phyloP scores from a whole-genome alignment of 2,113 vertebrate species.

The Neodontobutis hainanensis region DNA sequence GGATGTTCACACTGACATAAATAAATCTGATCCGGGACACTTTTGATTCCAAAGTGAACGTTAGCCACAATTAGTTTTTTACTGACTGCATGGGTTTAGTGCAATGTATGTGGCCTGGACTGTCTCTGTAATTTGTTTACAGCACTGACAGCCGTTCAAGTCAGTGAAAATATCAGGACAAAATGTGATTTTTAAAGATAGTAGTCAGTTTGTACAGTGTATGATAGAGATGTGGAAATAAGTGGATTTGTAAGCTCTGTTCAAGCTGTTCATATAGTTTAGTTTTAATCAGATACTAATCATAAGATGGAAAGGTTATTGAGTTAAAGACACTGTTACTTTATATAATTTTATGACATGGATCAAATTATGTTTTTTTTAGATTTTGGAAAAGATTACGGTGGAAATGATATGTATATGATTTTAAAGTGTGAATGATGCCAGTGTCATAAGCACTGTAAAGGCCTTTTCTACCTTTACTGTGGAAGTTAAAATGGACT shows the following conservation, averaged over 20 bases:
- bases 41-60: no score
- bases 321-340: not conserved
- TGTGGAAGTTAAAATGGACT: not conserved
- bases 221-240: not conserved
- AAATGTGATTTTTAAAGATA: slow-evolving; percentile 1
- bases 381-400: not conserved
- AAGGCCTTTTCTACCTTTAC: not conserved
- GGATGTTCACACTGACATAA: no score
- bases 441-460: not conserved
- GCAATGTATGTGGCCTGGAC: slow-evolving; percentile 52
- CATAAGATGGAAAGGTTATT: not conserved
- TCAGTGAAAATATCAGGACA: not conserved
- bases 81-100: slow-evolving; percentile 60
- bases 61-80: slow-evolving; percentile 31
- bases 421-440: not conserved
- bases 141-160: slow-evolving; percentile 17
- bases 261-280: not conserved
- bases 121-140: slow-evolving; percentile 25
- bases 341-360: not conserved
- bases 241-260: not conserved
- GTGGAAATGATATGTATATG: not conserved
- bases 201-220: not conserved
- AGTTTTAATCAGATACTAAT: not conserved
- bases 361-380: not conserved
- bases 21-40: no score